Evolutionary conservation across 2,797 vertebrate genomes (phyloP).

Genomic region (Dipus sagitta): DNA sequence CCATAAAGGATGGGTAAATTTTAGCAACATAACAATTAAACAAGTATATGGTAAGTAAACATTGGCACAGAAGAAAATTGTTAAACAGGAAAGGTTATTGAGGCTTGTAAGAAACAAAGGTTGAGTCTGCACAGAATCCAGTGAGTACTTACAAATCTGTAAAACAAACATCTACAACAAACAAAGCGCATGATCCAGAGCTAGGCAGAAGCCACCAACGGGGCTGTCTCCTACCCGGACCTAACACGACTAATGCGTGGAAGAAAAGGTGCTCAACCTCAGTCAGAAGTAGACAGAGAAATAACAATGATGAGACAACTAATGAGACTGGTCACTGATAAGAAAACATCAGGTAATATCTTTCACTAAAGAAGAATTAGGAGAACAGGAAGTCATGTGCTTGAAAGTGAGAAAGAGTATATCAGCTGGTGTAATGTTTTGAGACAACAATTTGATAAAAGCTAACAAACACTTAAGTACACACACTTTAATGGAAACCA

Average conservation of each 20-base stretch:
- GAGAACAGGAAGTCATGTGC: not conserved
- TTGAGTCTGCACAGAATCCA: not conserved
- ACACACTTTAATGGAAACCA: not conserved
- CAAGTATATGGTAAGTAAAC: not conserved
- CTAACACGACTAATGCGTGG: not conserved
- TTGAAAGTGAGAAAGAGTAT: not conserved
- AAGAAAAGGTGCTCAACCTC: not conserved
- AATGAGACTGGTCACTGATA: not conserved
- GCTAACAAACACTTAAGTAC: not conserved
- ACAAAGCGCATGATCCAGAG: not conserved
- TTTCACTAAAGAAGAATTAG: not conserved
- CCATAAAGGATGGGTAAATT: not conserved
- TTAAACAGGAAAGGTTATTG: not conserved
- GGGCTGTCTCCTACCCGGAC: not conserved
- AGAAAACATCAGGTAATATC: not conserved
- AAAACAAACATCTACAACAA: not conserved
- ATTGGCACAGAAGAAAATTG: not conserved
- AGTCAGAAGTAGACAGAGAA: slow-evolving; percentile 23
- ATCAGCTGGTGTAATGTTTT: not conserved
- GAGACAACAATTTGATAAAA: not conserved
- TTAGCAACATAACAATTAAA: not conserved
- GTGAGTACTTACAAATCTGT: not conserved
- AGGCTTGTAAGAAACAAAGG: not conserved
- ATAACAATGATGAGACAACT: not conserved
- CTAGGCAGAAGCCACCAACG: not conserved